These are phyloP conservation scores for Tromatobia lineatoria DNA, from an alignment of 2,888 invertebrate genomes.

Conservation along the genomic window DNA sequence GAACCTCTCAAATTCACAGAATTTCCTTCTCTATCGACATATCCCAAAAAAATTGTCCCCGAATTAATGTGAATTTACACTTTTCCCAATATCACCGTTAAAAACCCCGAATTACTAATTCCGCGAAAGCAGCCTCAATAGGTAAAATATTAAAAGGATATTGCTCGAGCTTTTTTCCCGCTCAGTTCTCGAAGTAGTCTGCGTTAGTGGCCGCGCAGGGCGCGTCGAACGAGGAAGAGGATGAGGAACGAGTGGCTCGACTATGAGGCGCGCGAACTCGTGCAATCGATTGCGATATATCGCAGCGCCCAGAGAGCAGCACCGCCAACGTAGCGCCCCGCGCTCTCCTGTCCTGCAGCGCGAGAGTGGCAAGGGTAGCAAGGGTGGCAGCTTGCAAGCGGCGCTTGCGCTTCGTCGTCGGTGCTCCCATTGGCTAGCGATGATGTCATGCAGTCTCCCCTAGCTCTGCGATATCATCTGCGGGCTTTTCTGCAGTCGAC, in stretches of 20 bases:
- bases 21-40: no score
- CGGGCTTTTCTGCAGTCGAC: conserved; percentile 84
- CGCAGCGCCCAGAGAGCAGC: conserved; percentile 71
- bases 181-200: conserved; percentile 65
- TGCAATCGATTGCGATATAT: conserved; percentile 85
- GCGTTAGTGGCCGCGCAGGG: conserved; percentile 52
- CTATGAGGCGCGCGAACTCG: conserved; percentile 78
- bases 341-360: conserved; percentile 50
- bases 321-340: conserved; percentile 26
- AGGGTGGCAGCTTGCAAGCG: conserved; percentile 70
- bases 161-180: conserved; percentile 58
- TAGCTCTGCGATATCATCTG: conserved; percentile 84
- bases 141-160: conserved; percentile 19
- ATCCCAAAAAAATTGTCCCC: background rate
- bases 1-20: no score
- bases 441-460: conserved; percentile 85
- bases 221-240: conserved; percentile 47
- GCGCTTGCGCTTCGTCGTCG: conserved; percentile 60
- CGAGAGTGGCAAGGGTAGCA: conserved; percentile 37
- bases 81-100: background rate
- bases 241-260: conserved; percentile 43
- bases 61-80: background rate
- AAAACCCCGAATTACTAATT: background rate
- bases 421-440: conserved; percentile 79
- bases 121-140: background rate